Base-by-base conservation (phyloP, 2,797 vertebrate genomes). In the Psittacula echo region DNA sequence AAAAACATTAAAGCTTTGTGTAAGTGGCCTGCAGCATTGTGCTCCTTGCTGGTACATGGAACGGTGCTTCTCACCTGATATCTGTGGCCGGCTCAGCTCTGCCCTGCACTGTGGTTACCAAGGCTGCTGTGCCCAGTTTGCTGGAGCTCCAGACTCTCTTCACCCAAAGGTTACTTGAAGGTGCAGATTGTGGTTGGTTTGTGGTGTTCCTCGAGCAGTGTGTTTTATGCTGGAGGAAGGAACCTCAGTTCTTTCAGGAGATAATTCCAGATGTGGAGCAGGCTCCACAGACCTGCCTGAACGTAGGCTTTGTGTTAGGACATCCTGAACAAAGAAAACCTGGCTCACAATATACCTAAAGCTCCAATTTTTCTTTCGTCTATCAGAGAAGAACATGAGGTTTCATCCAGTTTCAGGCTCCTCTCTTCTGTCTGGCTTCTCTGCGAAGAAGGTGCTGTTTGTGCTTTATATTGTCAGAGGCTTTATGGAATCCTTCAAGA, bases 181-280 rank as follows among this genome's bases (percentile, higher is more conserved):
- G 41, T 76, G 50, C 50, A 64, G 80, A 53, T 60, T 60, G n/a
- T 75, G 54, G 54, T 72, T 92, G 37, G 66, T 85, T 84, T 90
- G 64, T 4, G 11, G 53, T 0, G 1, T 75, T 72, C 54, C 56
- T 89, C 5, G 1, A 68, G 71, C 1, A 0, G 9, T 27, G n/a
- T 21, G 27, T 75, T 94, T 90, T 60, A 19, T 93, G 56, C 60
- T 90, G 64, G 19, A 79, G 77, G 64, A 82, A 39, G 64, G 47
- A 56, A 17, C 30, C 34, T 83, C 16, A 14, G 61, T 79, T 76
- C 70, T 85, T 91, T 39, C 70, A 76, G 80, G 41, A 86, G 70
- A 23, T 53, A 48, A 53, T 93, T 93, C 70, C 76, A 85, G 47
- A 23, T 42, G 37, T 45, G 67, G 70, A 70, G 19, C 30, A 48